These are phyloP conservation scores for Colletes gigas DNA, from an alignment of 1,140 invertebrate species.

Conservation along the genomic window DNA sequence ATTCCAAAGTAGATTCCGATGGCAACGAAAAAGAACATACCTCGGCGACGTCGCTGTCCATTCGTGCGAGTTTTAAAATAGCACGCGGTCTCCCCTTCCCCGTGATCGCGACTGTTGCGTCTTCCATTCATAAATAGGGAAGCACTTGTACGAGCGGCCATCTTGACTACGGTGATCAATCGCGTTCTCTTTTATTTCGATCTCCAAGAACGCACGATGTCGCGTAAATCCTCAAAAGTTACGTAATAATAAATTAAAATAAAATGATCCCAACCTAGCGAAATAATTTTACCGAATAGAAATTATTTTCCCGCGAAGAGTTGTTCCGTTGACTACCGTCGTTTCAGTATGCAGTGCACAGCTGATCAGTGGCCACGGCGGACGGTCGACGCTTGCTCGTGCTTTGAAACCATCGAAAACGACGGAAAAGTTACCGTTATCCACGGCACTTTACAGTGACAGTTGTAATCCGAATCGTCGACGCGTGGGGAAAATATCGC, in stretches of 20 bases:
- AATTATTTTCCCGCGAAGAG: neutral
- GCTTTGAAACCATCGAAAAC: conserved; percentile 43
- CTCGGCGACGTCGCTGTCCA: conserved; percentile 35
- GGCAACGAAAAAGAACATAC: conserved; percentile 23
- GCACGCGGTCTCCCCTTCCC: conserved; percentile 39
- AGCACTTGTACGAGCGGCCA: conserved; percentile 55
- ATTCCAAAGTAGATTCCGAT: neutral
- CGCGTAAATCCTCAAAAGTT: neutral
- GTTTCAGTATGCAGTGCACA: conserved; percentile 68
- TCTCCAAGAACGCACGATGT: neutral
- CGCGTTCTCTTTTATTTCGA: conserved; percentile 25
- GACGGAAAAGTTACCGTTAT: conserved; percentile 36
- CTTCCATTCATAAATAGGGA: conserved; percentile 71
- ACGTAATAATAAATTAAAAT: neutral
- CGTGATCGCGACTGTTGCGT: conserved; percentile 44
- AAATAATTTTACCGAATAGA: neutral
- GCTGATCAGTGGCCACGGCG: conserved; percentile 71
- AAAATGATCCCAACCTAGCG: neutral
- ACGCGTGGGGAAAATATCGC: neutral
- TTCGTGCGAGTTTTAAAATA: conserved; percentile 62
- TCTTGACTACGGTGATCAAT: conserved; percentile 65
- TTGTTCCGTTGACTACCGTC: conserved; percentile 20
- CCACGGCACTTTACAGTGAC: conserved; percentile 13
- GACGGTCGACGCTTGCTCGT: conserved; percentile 62
- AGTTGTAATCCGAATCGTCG: conserved; percentile 6